phyloP scores from a whole-genome alignment of 2,797 vertebrate genomes.

The Chaetophractus vellerosus region DNA sequence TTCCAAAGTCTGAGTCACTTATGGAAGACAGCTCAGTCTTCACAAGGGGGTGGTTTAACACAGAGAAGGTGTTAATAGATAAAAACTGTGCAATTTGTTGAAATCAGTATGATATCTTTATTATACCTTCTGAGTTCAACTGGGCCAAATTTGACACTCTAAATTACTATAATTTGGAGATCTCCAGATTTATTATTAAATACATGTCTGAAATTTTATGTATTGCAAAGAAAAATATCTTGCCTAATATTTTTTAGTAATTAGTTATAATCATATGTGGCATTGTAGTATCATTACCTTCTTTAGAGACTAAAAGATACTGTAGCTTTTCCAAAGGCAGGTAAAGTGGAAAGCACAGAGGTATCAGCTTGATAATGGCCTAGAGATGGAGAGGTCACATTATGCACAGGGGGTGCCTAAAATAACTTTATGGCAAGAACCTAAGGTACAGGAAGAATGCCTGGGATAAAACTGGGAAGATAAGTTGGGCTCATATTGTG shows the following conservation, averaged over 20 bases:
- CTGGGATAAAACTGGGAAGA: constrained; percentile 43
- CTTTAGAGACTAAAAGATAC: constrained; percentile 11
- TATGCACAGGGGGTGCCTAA: not conserved
- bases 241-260: constrained; percentile 74
- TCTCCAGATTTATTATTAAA: constrained; percentile 77
- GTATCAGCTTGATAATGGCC: not conserved
- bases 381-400: not conserved
- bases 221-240: constrained; percentile 73
- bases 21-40: constrained; percentile 66
- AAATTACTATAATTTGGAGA: constrained; percentile 84
- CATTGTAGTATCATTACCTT: constrained; percentile 50
- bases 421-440: constrained; percentile 12
- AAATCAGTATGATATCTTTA: constrained; percentile 83
- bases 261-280: constrained; percentile 71
- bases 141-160: constrained; percentile 81
- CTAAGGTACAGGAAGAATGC: not conserved
- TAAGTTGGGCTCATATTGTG: not conserved
- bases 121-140: constrained; percentile 76
- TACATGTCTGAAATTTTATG: constrained; percentile 66
- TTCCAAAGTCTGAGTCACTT: constrained; percentile 58
- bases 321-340: constrained; percentile 39
- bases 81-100: constrained; percentile 81
- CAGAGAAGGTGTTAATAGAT: constrained; percentile 77
- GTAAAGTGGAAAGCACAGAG: not conserved
- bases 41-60: constrained; percentile 64